phyloP scores from a whole-genome alignment of 92 coral and sea anemone species.

The Porites evermanni region DNA sequence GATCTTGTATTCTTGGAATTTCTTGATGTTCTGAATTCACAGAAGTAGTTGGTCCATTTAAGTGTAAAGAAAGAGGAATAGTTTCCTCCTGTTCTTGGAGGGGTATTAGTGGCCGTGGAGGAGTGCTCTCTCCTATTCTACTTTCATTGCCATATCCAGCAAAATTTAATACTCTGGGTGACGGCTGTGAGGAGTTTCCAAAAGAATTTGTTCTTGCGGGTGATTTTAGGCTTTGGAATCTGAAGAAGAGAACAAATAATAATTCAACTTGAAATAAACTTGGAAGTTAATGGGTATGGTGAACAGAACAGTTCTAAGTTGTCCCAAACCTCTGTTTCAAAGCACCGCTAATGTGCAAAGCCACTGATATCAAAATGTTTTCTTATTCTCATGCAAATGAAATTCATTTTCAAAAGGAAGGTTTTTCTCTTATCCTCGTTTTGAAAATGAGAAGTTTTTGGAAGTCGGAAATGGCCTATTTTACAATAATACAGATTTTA shows the following conservation, averaged over 20 bases:
- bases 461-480: no score
- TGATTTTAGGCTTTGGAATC: constrained; percentile 92
- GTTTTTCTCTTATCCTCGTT: no score
- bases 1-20: constrained; percentile 31
- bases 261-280: neutral
- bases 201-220: constrained; percentile 73
- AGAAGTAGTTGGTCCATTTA: constrained; percentile 43
- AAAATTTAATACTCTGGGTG: constrained; percentile 66
- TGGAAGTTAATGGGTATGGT: neutral
- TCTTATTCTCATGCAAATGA: no score
- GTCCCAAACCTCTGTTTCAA: no score
- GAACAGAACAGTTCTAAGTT: no score
- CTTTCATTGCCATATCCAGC: constrained; percentile 86
- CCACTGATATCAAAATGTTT: no score
- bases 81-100: constrained; percentile 10
- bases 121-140: constrained; percentile 83
- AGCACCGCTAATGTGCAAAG: no score
- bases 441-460: no score
- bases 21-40: constrained; percentile 9
- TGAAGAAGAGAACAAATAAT: constrained; percentile 3
- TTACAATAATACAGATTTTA: no score
- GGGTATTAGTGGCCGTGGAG: constrained; percentile 45
- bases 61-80: constrained; percentile 21
- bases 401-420: no score
- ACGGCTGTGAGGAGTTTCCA: constrained; percentile 70